phyloP scores from a whole-genome alignment of 2,113 vertebrate species.

The Lasiurus borealis region DNA sequence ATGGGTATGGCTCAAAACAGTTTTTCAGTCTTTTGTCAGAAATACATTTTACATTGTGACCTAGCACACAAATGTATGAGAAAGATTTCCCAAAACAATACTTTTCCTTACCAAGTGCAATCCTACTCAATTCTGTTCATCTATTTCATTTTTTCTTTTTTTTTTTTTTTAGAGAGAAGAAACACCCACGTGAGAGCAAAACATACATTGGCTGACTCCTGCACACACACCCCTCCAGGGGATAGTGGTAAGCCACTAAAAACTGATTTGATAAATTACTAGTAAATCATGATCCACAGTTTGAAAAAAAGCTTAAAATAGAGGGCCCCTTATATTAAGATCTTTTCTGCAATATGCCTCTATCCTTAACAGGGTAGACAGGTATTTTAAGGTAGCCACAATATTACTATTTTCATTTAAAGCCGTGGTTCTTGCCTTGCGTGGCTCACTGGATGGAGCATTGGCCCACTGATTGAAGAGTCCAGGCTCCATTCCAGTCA shows the following conservation, averaged over 20 bases:
- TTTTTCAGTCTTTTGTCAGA: slow-evolving; percentile 54
- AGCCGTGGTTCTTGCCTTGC: slow-evolving; percentile 2
- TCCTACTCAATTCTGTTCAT: not conserved
- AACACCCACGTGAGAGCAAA: not conserved
- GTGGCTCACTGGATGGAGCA: too few species aligned
- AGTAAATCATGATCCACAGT: slow-evolving; percentile 27
- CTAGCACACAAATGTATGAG: not conserved
- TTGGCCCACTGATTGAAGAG: too few species aligned
- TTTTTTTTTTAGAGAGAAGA: not conserved
- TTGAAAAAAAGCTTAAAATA: slow-evolving; percentile 50
- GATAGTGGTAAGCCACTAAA: slow-evolving; percentile 34
- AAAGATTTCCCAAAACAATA: slow-evolving; percentile 58
- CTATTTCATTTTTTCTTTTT: not conserved
- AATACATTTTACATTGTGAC: slow-evolving; percentile 38
- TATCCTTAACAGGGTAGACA: not conserved
- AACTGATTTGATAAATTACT: slow-evolving; percentile 49
- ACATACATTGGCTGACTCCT: not conserved
- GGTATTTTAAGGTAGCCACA: slow-evolving; percentile 19
- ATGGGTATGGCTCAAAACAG: not conserved
- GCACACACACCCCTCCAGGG: not conserved
- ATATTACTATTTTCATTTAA: slow-evolving; percentile 50
- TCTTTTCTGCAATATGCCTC: not conserved
- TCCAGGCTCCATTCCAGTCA: too few species aligned
- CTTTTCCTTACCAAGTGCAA: slow-evolving; percentile 41
- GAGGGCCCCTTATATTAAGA: not conserved